Evolutionary conservation across 2,113 vertebrate species (phyloP).

Genomic region (Tretioscincus oriximinensis): DNA sequence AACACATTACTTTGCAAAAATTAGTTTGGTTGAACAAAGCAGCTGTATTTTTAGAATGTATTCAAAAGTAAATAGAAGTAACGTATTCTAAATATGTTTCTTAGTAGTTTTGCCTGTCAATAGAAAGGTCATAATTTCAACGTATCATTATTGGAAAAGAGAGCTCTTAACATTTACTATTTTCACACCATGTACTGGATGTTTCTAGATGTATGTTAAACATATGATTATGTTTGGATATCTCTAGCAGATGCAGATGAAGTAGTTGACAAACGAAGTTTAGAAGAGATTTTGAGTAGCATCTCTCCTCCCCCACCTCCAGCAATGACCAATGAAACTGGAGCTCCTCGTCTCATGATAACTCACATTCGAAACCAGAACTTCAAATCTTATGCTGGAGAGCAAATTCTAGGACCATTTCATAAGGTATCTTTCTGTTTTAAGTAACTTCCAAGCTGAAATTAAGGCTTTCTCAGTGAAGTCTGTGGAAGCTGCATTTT

Average conservation of each 20-base stretch:
- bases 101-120: slow-evolving; percentile 24
- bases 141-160: slow-evolving; percentile 1
- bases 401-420: slow-evolving; percentile 93
- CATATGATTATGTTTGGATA: slow-evolving; percentile 70
- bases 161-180: slow-evolving; percentile 4
- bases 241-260: slow-evolving; percentile 72
- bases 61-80: slow-evolving; percentile 36
- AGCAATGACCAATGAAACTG: slow-evolving; percentile 96
- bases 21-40: slow-evolving; percentile 30
- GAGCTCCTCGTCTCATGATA: slow-evolving; percentile 98
- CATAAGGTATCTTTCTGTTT: slow-evolving; percentile 86
- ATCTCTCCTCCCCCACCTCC: slow-evolving; percentile 96
- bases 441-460: slow-evolving; percentile 19
- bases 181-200: slow-evolving; percentile 15
- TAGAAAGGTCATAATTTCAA: slow-evolving; percentile 34
- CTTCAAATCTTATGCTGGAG: slow-evolving; percentile 97
- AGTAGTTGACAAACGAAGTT: slow-evolving; percentile 84
- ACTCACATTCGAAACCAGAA: slow-evolving; percentile 97
- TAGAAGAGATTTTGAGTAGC: slow-evolving; percentile 96
- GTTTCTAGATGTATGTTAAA: slow-evolving; percentile 31
- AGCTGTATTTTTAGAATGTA: slow-evolving; percentile 55
- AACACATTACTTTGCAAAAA: slow-evolving; percentile 47
- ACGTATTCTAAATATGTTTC: slow-evolving; percentile 35
- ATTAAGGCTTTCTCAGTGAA: slow-evolving; percentile 31
- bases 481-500: slow-evolving; percentile 1